Evolutionary conservation across 2,888 invertebrate species (phyloP), one percentile per base, ranked within the genome.

Genomic region (Ecliptopera silaceata): DNA sequence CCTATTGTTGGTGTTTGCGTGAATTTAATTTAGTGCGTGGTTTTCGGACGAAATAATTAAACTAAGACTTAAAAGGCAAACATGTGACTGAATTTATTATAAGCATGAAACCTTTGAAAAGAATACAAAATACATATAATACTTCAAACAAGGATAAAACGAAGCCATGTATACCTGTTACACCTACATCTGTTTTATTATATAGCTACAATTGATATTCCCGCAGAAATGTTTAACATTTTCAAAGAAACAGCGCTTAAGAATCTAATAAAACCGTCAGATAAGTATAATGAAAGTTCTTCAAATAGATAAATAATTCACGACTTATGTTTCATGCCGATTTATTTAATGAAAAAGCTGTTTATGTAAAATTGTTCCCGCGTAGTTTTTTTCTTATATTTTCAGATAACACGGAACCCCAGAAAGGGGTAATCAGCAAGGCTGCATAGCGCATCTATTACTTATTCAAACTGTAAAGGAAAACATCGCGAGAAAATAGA

Each of bases 1-100:
- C 63, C 62, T 61, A 66, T 65, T 63, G 66, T 65, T 64, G 65
- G 66, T 69, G 53, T 57, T 62, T 56, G 57, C 59, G 63, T 52
- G 61, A 59, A 66, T 64, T 52, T 46, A 50, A 53, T 39, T 46
- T 31, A 41, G 43, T 50, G 29, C 38, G 32, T 38, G 43, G 34
- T 22, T 45, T 56, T 41, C 32, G 12, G 50, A 26, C 13, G 1
- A 18, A 45, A 41, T 29, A 53, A 44, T 42, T 42, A 31, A 18
- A 22, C 31, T 4, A 13, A 42, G 56, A n/a, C 0, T 3, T 1
- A 3, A 31, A 31, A 31, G 1, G 26, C n/a, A n/a, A n/a, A 26
- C 26, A 8, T 26, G 0, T 0, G 1, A 26, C 26, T 26, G 26
- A 26, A 26, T 8, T 26, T 1, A 8, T 26, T 26, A 8, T 26